phyloP scores from a whole-genome alignment of 2,888 invertebrate species.

The Acleris emargana region DNA sequence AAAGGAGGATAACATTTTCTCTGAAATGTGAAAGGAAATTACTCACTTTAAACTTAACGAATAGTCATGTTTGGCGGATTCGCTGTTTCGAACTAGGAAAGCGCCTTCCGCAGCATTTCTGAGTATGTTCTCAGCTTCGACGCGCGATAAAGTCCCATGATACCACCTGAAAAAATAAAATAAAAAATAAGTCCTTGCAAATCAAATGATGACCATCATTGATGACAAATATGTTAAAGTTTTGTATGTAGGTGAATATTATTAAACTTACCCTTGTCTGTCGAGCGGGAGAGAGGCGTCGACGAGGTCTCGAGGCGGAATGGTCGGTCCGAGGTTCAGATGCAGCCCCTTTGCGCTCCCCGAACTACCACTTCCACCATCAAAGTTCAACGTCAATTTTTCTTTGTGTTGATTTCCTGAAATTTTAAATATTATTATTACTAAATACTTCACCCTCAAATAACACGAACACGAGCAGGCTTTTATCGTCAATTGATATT shows the following conservation, averaged over 20 bases:
- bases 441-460: conserved; percentile 14
- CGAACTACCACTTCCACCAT: conserved; percentile 77
- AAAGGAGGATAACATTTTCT: too few relatives aligned
- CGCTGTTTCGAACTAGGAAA: conserved; percentile 96
- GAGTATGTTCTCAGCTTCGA: conserved; percentile 95
- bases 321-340: conserved; percentile 87
- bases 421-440: conserved; percentile 44
- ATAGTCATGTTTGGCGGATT: conserved; percentile 96
- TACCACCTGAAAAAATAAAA: conserved; percentile 89
- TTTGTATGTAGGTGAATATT: background rate
- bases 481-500: conserved; percentile 13
- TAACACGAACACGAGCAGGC: conserved; percentile 13
- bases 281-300: conserved; percentile 92
- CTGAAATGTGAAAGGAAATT: conserved; percentile 14
- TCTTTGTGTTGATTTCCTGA: conserved; percentile 85
- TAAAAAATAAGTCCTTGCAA: background rate
- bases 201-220: too few relatives aligned
- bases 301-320: conserved; percentile 88
- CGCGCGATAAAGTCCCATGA: conserved; percentile 95
- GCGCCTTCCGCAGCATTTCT: conserved; percentile 94
- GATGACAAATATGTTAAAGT: background rate
- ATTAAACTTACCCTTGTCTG: conserved; percentile 90
- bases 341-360: conserved; percentile 84
- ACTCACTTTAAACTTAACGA: conserved; percentile 97
- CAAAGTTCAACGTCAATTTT: conserved; percentile 90